Percentiles rank a stretch among this genome's conserved stretches.
phyloP scores from a whole-genome alignment of 2,888 invertebrate genomes.

The Acleris literana region DNA sequence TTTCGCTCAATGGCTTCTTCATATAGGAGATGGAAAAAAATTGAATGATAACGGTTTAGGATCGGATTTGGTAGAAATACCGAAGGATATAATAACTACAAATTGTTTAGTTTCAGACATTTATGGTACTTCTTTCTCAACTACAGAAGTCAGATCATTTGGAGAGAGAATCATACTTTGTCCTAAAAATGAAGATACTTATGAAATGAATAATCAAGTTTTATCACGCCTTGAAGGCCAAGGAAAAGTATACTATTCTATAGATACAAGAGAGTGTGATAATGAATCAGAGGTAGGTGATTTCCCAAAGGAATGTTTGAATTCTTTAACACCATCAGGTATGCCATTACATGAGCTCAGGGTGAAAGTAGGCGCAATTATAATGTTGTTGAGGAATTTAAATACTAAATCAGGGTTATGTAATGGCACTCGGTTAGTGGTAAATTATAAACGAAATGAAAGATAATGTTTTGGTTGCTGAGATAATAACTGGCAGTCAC shows the following conservation, averaged over 20 bases:
- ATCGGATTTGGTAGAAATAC: slow-evolving; percentile 14
- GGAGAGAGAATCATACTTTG: slow-evolving; percentile 10
- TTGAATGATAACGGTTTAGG: slow-evolving; percentile 2
- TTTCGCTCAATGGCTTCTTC: slow-evolving; percentile 1
- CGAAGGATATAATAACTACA: slow-evolving; percentile 15
- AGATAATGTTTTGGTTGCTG: slow-evolving; percentile 5
- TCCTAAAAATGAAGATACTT: slow-evolving; percentile 2
- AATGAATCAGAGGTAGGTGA: slow-evolving; percentile 8
- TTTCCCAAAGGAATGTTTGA: slow-evolving; percentile 8
- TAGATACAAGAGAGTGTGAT: background rate
- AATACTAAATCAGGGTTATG: slow-evolving; percentile 12
- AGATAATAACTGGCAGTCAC: slow-evolving; percentile 4
- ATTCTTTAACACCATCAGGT: slow-evolving; percentile 12
- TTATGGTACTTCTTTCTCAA: slow-evolving; percentile 9
- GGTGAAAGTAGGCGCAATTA: slow-evolving; percentile 14
- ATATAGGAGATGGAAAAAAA: background rate
- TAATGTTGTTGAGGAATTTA: slow-evolving; percentile 10
- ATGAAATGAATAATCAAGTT: slow-evolving; percentile 12
- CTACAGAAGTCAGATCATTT: slow-evolving; percentile 8
- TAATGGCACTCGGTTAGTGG: background rate
- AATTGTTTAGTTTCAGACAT: slow-evolving; percentile 9
- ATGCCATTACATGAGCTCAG: slow-evolving; percentile 8
- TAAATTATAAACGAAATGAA: background rate
- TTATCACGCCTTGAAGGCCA: slow-evolving; percentile 10
- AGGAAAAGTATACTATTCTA: slow-evolving; percentile 10